Conservation (phyloP, 2,888 invertebrate species). For the Hylaea fasciaria region DNA sequence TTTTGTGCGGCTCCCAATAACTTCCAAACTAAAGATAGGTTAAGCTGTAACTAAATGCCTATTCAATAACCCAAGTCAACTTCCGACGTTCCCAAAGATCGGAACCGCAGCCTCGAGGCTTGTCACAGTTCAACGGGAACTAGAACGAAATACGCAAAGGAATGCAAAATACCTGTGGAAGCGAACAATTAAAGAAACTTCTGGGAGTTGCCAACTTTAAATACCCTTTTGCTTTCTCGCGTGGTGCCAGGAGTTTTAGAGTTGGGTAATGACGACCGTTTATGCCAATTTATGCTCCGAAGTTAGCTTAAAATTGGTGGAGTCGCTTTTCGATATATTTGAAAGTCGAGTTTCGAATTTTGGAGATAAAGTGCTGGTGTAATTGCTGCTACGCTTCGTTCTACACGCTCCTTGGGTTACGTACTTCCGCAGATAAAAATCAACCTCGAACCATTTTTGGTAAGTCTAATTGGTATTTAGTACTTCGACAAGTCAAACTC, state of each 20-base stretch:
- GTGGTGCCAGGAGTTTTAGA: conserved; percentile 37
- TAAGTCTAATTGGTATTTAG: no score
- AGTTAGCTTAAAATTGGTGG: conserved; percentile 45
- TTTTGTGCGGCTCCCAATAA: neutral
- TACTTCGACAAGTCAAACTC: no score
- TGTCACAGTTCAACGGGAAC: conserved; percentile 31
- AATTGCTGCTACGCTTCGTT: conserved; percentile 21
- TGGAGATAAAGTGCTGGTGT: conserved; percentile 31
- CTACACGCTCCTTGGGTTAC: conserved; percentile 1
- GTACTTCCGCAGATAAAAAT: neutral
- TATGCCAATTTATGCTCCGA: conserved; percentile 55
- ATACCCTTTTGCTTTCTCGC: conserved; percentile 51
- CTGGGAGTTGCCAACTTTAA: conserved; percentile 49
- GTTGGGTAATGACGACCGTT: conserved; percentile 52
- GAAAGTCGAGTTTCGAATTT: conserved; percentile 39
- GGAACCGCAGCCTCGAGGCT: conserved; percentile 18
- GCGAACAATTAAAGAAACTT: conserved; percentile 52
- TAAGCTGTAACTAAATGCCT: conserved; percentile 5
- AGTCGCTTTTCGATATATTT: conserved; percentile 43
- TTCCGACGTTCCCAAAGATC: conserved; percentile 18
- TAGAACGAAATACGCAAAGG: conserved; percentile 43
- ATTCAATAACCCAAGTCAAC: conserved; percentile 18
- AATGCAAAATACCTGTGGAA: conserved; percentile 51
- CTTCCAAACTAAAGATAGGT: neutral
- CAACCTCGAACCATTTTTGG: no score